phyloP scores from a whole-genome alignment of 2,113 vertebrate genomes.

The Gila orcuttii region DNA sequence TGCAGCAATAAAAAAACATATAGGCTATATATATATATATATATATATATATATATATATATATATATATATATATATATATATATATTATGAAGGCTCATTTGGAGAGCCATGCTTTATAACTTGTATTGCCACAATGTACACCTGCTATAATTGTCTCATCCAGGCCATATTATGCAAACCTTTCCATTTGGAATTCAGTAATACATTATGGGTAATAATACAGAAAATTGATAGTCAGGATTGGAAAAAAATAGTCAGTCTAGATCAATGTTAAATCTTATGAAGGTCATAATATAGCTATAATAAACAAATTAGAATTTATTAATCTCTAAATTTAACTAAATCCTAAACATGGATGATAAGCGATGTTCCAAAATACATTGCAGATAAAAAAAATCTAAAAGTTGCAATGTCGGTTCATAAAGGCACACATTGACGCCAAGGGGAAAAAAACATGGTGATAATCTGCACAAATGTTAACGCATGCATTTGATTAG shows the following conservation, averaged over 20 bases:
- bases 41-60: slow-evolving; percentile 7
- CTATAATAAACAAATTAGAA: neutral
- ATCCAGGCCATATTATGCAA: neutral
- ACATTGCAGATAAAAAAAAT: neutral
- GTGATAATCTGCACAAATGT: neutral
- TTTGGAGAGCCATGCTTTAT: neutral
- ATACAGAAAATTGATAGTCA: neutral
- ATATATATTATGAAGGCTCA: neutral
- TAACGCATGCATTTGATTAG: neutral
- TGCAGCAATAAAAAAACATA: neutral
- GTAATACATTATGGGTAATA: neutral
- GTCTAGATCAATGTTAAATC: neutral
- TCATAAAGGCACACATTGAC: neutral
- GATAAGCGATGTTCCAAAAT: neutral
- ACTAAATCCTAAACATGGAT: neutral
- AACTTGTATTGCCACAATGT: neutral
- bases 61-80: slow-evolving; percentile 8
- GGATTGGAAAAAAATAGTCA: neutral
- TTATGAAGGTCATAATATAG: neutral
- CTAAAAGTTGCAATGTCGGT: neutral
- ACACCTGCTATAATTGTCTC: neutral
- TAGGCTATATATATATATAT: slow-evolving; percentile 15
- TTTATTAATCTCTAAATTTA: neutral
- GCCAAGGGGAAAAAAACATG: neutral
- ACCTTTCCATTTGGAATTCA: neutral